phyloP scores from a whole-genome alignment of 2,113 vertebrate species.

The Austrofundulus limnaeus region DNA sequence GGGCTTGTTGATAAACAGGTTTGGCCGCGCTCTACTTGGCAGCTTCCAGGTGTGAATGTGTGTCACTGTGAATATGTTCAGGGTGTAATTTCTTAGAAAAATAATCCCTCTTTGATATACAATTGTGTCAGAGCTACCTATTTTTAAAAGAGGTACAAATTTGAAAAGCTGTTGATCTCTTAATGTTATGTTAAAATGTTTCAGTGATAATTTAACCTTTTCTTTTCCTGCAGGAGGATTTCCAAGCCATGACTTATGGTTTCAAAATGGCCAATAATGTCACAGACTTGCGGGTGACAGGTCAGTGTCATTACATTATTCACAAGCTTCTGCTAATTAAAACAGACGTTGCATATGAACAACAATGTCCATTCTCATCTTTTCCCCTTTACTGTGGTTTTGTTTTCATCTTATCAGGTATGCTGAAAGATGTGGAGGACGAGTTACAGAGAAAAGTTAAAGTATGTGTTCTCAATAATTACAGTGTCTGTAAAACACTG shows the following conservation, averaged over 20 bases:
- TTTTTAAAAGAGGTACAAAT: neutral
- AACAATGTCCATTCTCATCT: neutral
- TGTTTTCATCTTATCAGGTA: constrained; percentile 77
- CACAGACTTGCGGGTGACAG: constrained; percentile 97
- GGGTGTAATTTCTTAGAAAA: neutral
- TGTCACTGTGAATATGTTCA: neutral
- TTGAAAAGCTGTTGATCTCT: neutral
- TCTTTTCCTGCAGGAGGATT: constrained; percentile 87
- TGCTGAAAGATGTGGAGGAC: constrained; percentile 98
- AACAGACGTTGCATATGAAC: neutral
- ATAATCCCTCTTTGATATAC: neutral
- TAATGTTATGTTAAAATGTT: neutral
- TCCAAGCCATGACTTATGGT: constrained; percentile 98
- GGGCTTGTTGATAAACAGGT: neutral
- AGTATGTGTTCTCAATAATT: constrained; percentile 72
- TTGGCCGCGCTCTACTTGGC: neutral
- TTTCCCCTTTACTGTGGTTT: neutral
- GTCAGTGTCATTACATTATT: constrained; percentile 58
- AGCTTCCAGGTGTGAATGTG: constrained; percentile 10
- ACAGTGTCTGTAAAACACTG: neutral
- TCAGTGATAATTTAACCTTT: neutral
- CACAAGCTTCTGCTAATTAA: neutral
- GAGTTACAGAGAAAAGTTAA: constrained; percentile 98
- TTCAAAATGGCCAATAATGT: constrained; percentile 99
- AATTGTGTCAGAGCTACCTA: neutral